Conservation (phyloP, 2,888 invertebrate species). For the Andrena chrysosceles region DNA sequence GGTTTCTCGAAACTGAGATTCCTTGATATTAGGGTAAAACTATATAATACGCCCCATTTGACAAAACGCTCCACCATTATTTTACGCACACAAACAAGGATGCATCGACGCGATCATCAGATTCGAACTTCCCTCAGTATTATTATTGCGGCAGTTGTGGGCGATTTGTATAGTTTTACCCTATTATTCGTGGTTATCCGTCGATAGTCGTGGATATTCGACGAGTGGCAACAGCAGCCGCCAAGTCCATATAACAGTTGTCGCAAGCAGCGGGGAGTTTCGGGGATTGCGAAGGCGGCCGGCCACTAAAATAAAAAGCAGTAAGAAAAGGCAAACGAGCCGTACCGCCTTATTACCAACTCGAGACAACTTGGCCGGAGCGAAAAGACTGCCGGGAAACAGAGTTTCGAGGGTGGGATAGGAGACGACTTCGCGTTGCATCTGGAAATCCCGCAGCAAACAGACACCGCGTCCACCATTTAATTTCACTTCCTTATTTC, state of each 20-base stretch:
- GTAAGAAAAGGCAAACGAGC: conserved; percentile 39
- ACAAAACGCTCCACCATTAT: no score
- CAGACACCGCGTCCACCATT: conserved; percentile 62
- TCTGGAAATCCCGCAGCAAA: conserved; percentile 64
- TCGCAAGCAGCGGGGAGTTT: conserved; percentile 21
- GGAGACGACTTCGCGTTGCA: conserved; percentile 44
- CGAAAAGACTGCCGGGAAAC: conserved; percentile 31
- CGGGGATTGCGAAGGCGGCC: conserved; percentile 4
- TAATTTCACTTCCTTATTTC: conserved; percentile 66
- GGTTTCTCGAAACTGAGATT: neutral
- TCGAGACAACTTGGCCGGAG: conserved; percentile 53
- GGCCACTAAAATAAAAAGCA: conserved; percentile 51
- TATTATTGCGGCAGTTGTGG: no score
- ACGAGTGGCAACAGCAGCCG: no score
- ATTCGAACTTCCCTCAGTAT: no score
- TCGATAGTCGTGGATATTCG: no score
- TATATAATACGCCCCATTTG: no score
- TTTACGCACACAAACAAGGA: no score
- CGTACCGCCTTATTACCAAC: conserved; percentile 62
- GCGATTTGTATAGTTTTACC: no score
- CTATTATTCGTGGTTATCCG: no score
- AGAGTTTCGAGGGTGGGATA: neutral
- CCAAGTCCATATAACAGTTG: no score
- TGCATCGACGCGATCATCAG: no score
- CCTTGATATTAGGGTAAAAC: no score